Base-by-base conservation (phyloP, 2,888 invertebrate genomes). In the Axea sp. region DNA sequence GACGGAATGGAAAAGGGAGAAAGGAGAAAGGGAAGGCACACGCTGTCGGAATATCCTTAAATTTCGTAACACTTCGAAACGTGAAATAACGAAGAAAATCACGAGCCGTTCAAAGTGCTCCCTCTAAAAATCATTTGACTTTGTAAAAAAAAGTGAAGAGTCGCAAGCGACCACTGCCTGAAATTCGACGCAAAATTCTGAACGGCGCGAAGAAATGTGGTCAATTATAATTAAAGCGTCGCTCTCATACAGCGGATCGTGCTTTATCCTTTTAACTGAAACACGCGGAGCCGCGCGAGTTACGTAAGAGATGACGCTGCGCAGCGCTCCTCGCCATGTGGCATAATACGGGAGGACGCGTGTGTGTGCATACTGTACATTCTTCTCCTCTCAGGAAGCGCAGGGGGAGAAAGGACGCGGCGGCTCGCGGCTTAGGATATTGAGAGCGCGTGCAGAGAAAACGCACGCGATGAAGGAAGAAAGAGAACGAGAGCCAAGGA, bases 351-450 rank as follows among this genome's bases (percentile, higher is more conserved):
- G 37, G n/a, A n/a, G n/a, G 45, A 55, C 55, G 73, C 57, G 62
- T 64, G 57, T 60, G 67, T 62, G 73, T 62, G 73, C 60, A 62
- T 62, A 51, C 39, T 67, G 57, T 41, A 62, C 73, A 68, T 73
- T 73, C 73, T 64, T 62, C 68, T n/a, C n/a, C n/a, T 62, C 68
- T 60, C 73, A 73, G 73, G 73, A 73, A 73, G 51, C 73, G 68
- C 68, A 68, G 68, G 68, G 73, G 68, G 75, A 71, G 71, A 71
- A 67, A 75, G 65, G 65, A 62, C 64, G 59, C 69, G 31, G 74
- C 59, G 53, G 43, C 43, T 62, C 55, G 62, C 62, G 51, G 39
- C 65, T 60, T 47, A 60, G 74, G 69, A 74, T 64, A 74, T 74
- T 59, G 73, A 62, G 73, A 73, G 68, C 67, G 68, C 47, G 53